Conservation (phyloP, 2,113 vertebrate genomes). For the Craseonycteris thonglongyai region DNA sequence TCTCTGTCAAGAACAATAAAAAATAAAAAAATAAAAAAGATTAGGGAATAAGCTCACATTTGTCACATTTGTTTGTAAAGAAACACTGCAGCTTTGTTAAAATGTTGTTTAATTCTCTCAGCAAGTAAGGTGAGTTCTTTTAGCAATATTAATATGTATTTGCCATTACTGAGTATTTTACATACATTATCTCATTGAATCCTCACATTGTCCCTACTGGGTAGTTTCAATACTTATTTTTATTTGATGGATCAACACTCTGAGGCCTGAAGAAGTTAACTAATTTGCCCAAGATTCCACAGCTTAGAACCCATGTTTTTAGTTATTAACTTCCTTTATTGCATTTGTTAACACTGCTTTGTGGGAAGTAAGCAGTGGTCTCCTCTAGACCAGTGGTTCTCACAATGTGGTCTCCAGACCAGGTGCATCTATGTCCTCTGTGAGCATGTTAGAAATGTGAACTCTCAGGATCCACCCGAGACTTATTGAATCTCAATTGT, state of each 20-base stretch:
- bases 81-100: neutral
- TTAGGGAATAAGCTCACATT: neutral
- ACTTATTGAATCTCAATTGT: neutral
- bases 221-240: neutral
- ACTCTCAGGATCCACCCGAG: neutral
- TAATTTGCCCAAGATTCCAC: neutral
- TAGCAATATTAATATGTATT: neutral
- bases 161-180: neutral
- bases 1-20: no score
- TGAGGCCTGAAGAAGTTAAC: neutral
- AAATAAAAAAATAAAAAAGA: no score
- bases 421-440: neutral
- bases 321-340: neutral
- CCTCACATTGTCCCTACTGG: neutral
- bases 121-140: neutral
- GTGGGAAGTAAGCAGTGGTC: neutral
- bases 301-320: neutral
- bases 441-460: neutral
- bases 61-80: neutral
- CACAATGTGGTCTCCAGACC: neutral
- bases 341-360: neutral
- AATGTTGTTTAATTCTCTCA: neutral
- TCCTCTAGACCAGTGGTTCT: neutral
- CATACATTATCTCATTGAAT: neutral
- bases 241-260: neutral